Evolutionary conservation across 1,140 invertebrate species (phyloP), one percentile per base, ranked within the genome.

Genomic region (Onthophagus taurus): DNA sequence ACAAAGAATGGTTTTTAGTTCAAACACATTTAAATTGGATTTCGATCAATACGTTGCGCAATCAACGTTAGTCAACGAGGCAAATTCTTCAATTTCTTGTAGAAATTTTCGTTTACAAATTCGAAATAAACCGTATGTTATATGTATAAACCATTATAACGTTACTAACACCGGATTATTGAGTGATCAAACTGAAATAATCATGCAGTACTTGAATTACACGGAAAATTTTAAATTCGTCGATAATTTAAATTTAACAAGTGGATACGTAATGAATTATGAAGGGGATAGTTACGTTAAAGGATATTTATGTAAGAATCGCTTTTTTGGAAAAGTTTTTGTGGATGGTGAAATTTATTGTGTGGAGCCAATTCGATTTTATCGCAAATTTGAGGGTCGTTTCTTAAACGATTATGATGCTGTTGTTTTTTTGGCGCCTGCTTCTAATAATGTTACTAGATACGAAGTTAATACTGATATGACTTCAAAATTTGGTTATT

Each of bases 311-410:
- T 16, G 29, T n/a, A 13, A 41, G 23, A 16, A 29, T 29, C 8
- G 24, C 11, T 41, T 26, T 41, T 41, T 23, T 29, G 38, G 38
- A 4, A 41, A 16, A 17, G 19, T 41, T 8, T 24, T n/a, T 13
- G 17, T 41, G 17, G 17, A 16, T 7, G 12, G 11, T 11, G 14
- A 29, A 4, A 24, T 41, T 1, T 29, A 41, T 26, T 41, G 29
- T 17, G 24, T 29, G 14, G 38, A 41, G 18, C 38, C 38, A 2
- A 14, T 21, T 26, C 23, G 23, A 1, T 8, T 26, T 8, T 5
- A 29, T 41, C 24, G 20, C 18, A 13, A 37, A n/a, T n/a, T n/a
- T 4, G 7, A 4, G 11, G 17, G 13, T 0, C 5, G 9, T 12
- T 12, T 12, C 14, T 13, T 21, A 19, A 21, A 37, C 11, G 5